Base-by-base conservation (phyloP, 2,888 invertebrate species). In the Teleiodes luculella region DNA sequence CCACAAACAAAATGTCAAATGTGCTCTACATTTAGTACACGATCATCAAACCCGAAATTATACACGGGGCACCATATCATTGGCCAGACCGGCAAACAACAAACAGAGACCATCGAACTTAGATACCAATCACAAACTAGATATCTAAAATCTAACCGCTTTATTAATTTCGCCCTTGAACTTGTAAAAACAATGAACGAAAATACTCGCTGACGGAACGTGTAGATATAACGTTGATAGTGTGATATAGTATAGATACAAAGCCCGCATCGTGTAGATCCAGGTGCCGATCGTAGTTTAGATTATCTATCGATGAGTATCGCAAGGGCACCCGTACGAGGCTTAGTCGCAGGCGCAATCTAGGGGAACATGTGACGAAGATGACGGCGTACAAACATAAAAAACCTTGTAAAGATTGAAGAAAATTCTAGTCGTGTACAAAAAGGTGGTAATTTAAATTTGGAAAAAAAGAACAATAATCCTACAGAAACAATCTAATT, bases 251-350 rank as follows among this genome's bases (percentile, higher is more conserved):
- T 60, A 54, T 58, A 55, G 57, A 63, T 68, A 65, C 60, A 55
- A 28, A 63, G 70, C 87, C 87, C 87, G 86, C 86, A 88, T 87
- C 74, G 66, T 60, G 62, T 70, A 63, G 70, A 70, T 70, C 87
- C 87, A 87, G 86, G 87, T 88, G 87, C 76, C 76, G 86, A 86
- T 86, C 74, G 76, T 65, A 72, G 68, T 65, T 62, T 67, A 80
- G 84, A 85, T 86, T 78, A 80, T 72, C 78, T 66, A 54, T 58
- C 61, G 84, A 86, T 85, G 59, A 55, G 68, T 80, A 86, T 87
- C 87, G 74, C 79, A 75, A 74, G 80, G 78, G 78, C 79, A 74
- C 85, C 84, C 86, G 81, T 82, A 81, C 76, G 66, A 68, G 66
- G 66, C 64, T 67, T 71, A 69, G 66, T 66, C 66, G 60, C 63